phyloP scores from a whole-genome alignment of 1,140 invertebrate species.

The Drosophila punjabiensis region DNA sequence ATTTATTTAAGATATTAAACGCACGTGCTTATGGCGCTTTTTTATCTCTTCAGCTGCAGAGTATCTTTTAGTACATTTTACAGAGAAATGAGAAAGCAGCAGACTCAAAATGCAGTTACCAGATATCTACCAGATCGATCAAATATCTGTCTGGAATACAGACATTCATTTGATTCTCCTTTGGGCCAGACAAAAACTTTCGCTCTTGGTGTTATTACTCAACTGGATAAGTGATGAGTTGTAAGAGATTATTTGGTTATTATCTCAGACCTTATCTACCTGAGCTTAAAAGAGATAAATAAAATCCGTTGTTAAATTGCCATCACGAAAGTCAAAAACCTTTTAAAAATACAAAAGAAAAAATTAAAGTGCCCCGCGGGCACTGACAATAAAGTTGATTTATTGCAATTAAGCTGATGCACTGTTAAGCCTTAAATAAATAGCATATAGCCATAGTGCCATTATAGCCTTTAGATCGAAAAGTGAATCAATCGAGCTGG shows the following conservation, averaged over 20 bases:
- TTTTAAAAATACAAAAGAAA: constrained; percentile 1
- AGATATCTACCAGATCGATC: constrained; percentile 9
- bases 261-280: constrained; percentile 27
- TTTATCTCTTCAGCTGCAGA: constrained; percentile 16
- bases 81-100: background rate
- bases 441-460: constrained; percentile 1
- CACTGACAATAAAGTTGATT: constrained; percentile 27
- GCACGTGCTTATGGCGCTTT: constrained; percentile 24
- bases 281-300: background rate
- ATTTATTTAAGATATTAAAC: constrained; percentile 28
- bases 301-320: constrained; percentile 27
- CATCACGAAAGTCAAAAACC: constrained; percentile 32
- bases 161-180: constrained; percentile 16
- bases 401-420: constrained; percentile 27
- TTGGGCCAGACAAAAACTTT: constrained; percentile 15
- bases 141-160: constrained; percentile 16
- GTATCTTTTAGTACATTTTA: background rate
- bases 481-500: constrained; percentile 7
- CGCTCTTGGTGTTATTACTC: constrained; percentile 36
- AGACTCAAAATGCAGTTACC: background rate
- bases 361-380: background rate
- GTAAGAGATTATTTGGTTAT: constrained; percentile 12
- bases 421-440: constrained; percentile 31
- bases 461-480: constrained; percentile 13
- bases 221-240: constrained; percentile 18